These are phyloP conservation scores for Hybognathus amarus DNA, from an alignment of 2,797 vertebrate species.

Conservation along the genomic window DNA sequence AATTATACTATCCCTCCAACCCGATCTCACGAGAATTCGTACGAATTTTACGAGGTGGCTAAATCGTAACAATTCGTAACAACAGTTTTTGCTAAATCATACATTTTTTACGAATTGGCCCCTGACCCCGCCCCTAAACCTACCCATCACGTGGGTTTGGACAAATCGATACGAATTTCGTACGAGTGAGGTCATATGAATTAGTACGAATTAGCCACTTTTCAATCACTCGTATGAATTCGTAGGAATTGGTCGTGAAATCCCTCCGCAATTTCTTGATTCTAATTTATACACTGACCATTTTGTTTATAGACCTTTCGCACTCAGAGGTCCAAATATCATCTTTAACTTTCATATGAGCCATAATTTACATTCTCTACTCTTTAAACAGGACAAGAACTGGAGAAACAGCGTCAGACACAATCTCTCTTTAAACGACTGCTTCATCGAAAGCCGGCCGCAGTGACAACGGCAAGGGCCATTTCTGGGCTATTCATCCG, in stretches of 20 bases:
- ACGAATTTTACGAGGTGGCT: too few relatives aligned
- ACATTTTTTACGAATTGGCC: too few relatives aligned
- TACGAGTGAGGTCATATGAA: too few relatives aligned
- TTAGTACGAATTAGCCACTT: too few relatives aligned
- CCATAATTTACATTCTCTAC: background rate
- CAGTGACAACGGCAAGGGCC: constrained; percentile 86
- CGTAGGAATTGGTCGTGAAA: too few relatives aligned
- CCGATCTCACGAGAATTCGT: too few relatives aligned
- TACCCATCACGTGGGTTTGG: too few relatives aligned
- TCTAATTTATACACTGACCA: background rate
- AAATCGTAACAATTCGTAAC: too few relatives aligned
- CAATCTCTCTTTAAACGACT: constrained; percentile 87
- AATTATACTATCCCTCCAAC: background rate
- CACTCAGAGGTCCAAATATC: background rate
- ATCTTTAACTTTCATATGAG: background rate
- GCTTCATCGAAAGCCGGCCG: constrained; percentile 85
- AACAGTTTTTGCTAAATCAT: too few relatives aligned
- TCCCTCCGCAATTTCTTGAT: background rate
- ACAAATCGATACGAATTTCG: too few relatives aligned
- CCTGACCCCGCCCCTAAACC: too few relatives aligned
- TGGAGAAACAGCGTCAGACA: constrained; percentile 88
- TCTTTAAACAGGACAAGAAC: constrained; percentile 82
- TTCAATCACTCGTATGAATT: too few relatives aligned
- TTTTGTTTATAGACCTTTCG: background rate
- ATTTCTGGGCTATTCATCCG: constrained; percentile 86